Percentiles rank a stretch among this genome's conserved stretches.
phyloP scores from a whole-genome alignment of 2,113 vertebrate species.

The Myotis brandtii region DNA sequence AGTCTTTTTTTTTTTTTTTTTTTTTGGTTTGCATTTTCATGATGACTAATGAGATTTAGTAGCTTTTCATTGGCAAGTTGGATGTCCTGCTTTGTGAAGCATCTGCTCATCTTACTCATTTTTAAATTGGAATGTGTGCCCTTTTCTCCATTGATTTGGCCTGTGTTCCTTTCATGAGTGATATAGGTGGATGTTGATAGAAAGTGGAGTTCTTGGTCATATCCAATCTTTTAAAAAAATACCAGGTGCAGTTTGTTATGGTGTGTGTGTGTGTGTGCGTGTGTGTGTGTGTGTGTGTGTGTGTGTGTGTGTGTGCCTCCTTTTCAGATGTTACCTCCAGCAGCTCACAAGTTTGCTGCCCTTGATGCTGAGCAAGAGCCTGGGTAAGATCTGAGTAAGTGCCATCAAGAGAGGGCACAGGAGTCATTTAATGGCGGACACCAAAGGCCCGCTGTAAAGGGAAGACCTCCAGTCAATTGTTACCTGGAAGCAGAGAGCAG shows the following conservation, averaged over 20 bases:
- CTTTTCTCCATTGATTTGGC: slow-evolving; percentile 23
- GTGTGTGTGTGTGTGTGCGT: no score
- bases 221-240: not conserved
- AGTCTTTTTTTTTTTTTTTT: not conserved
- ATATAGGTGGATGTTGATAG: not conserved
- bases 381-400: not conserved
- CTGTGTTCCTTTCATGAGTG: not conserved
- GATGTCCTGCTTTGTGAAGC: slow-evolving; percentile 4
- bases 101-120: not conserved
- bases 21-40: slow-evolving; percentile 1
- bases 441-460: not conserved
- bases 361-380: not conserved
- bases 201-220: not conserved
- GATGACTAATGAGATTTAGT: slow-evolving; percentile 9
- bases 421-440: not conserved
- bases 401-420: not conserved
- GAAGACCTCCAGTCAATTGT: slow-evolving; percentile 3
- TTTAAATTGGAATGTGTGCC: not conserved
- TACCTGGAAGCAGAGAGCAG: not conserved
- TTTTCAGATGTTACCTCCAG: not conserved
- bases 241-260: not conserved
- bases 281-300: no score
- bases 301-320: not conserved
- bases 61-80: not conserved
- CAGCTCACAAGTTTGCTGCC: not conserved